A percentile compares a stretch with the other conserved stretches of the same genome.
Evolutionary conservation across 1,140 invertebrate species (phyloP).

Genomic region (Limonius californicus): DNA sequence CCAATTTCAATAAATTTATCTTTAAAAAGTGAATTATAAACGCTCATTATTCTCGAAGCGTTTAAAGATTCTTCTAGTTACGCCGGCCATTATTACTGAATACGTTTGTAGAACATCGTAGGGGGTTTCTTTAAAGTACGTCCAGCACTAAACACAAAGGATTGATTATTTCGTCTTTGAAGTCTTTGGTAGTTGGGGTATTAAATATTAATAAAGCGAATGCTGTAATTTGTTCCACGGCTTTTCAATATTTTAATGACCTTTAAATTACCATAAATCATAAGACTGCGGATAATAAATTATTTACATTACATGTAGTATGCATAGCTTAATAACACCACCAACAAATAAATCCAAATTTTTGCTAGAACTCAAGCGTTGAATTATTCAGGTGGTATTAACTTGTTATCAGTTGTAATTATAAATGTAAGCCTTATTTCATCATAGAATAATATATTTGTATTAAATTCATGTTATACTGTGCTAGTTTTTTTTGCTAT

Average conservation of each 20-base stretch:
- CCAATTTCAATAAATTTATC: no score
- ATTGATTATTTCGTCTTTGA: slow-evolving; percentile 9
- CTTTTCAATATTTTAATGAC: slow-evolving; percentile 14
- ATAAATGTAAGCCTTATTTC: no score
- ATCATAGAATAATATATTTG: no score
- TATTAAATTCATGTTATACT: no score
- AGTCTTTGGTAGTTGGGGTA: not conserved
- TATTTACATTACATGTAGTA: not conserved
- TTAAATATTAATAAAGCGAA: slow-evolving; percentile 11
- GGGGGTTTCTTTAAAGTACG: not conserved
- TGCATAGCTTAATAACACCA: not conserved
- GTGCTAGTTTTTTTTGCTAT: no score
- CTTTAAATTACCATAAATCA: slow-evolving; percentile 6
- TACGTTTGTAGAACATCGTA: not conserved
- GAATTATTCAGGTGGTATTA: no score
- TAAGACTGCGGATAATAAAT: not conserved
- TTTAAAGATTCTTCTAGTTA: not conserved
- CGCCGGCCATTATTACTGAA: not conserved
- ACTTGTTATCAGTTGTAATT: no score
- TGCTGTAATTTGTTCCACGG: not conserved
- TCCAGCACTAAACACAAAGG: not conserved
- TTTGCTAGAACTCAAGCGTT: no score
- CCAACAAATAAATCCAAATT: no score
- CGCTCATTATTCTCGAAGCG: no score
- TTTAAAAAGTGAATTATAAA: not conserved